Conservation (phyloP, 2,113 vertebrate genomes). For the Mustelus asterias region DNA sequence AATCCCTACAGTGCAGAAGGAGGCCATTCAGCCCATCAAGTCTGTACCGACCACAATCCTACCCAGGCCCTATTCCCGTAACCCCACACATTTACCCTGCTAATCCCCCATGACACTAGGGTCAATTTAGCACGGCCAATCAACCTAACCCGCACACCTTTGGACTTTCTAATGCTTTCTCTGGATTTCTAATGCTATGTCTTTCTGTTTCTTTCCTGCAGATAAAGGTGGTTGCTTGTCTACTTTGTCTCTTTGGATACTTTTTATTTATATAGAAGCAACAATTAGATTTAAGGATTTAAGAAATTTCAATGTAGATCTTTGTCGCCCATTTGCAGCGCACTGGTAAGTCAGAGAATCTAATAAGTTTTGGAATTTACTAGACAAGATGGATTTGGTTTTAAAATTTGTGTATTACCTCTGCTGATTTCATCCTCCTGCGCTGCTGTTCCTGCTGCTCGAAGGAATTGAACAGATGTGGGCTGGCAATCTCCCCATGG, state of each 20-base stretch:
- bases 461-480: not conserved
- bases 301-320: constrained; percentile 63
- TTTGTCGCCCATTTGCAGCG: constrained; percentile 69
- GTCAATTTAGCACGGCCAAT: too few species aligned
- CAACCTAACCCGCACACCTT: too few species aligned
- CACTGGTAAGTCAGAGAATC: constrained; percentile 57
- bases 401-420: too few species aligned
- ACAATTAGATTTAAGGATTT: constrained; percentile 67
- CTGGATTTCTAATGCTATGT: not conserved
- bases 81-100: too few species aligned
- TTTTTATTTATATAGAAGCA: constrained; percentile 68
- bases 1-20: too few species aligned
- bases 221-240: constrained; percentile 70
- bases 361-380: not conserved
- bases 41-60: too few species aligned
- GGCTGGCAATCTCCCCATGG: not conserved
- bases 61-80: too few species aligned
- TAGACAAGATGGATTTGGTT: not conserved
- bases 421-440: not conserved
- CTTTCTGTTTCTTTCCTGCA: constrained; percentile 42
- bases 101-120: too few species aligned
- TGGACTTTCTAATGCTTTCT: too few species aligned
- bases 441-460: not conserved
- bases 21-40: too few species aligned
- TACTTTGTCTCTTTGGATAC: constrained; percentile 65